These are phyloP conservation scores for Anser cygnoides DNA, from an alignment of 2,113 vertebrate genomes.

Conservation along the genomic window DNA sequence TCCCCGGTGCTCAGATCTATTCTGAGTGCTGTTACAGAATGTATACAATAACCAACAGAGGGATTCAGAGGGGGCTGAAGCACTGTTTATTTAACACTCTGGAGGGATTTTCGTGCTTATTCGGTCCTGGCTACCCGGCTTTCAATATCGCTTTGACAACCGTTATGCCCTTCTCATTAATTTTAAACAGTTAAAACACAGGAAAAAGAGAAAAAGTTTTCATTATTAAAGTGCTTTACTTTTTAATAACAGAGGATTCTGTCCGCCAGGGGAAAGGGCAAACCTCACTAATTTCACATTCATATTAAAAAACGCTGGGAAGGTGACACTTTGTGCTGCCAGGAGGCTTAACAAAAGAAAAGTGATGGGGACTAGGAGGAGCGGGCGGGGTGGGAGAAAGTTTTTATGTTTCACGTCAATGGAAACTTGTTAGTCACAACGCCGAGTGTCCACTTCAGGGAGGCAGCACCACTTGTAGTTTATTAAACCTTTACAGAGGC, in stretches of 20 bases:
- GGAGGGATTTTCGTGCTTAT: constrained; percentile 92
- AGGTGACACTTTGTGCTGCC: constrained; percentile 78
- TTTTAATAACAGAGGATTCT: constrained; percentile 92
- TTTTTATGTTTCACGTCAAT: constrained; percentile 72
- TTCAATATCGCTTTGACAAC: constrained; percentile 94
- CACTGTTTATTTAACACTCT: constrained; percentile 98
- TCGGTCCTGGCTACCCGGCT: constrained; percentile 85
- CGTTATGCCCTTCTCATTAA: constrained; percentile 92
- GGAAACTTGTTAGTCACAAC: constrained; percentile 57
- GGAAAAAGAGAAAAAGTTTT: constrained; percentile 89
- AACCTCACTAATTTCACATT: constrained; percentile 84
- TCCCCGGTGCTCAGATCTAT: constrained; percentile 90
- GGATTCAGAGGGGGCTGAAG: constrained; percentile 86
- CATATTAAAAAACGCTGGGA: constrained; percentile 82
- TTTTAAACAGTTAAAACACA: constrained; percentile 93
- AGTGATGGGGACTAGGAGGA: constrained; percentile 48
- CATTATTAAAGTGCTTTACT: constrained; percentile 97
- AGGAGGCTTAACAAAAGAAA: constrained; percentile 75
- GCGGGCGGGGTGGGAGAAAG: constrained; percentile 54
- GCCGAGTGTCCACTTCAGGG: constrained; percentile 64
- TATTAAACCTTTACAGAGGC: constrained; percentile 30
- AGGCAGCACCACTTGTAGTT: constrained; percentile 13
- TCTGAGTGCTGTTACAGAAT: constrained; percentile 92
- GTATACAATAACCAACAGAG: constrained; percentile 98
- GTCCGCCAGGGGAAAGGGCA: constrained; percentile 84